phyloP scores from a whole-genome alignment of 1,140 invertebrate species.

The Planococcus citri region DNA sequence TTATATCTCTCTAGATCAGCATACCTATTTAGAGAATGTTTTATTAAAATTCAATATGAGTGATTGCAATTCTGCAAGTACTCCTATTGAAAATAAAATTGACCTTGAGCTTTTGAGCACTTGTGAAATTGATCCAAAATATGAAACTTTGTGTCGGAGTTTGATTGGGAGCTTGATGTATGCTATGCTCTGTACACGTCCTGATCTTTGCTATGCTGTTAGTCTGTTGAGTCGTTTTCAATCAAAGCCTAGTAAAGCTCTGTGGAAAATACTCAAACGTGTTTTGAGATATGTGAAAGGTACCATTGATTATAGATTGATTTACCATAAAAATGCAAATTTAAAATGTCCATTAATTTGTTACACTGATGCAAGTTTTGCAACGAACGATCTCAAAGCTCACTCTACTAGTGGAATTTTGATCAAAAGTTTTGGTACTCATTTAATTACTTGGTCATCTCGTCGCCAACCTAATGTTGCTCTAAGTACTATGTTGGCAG shows the following conservation, averaged over 20 bases:
- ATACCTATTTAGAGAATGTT: background rate
- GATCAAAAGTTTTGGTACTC: background rate
- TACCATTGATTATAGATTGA: constrained; percentile 25
- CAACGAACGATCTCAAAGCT: background rate
- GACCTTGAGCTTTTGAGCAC: background rate
- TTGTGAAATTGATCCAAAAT: no score
- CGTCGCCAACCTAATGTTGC: constrained; percentile 32
- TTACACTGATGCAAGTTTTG: constrained; percentile 26
- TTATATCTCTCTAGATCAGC: background rate
- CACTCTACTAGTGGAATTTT: constrained; percentile 20
- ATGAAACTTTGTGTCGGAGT: background rate
- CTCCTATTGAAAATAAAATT: background rate
- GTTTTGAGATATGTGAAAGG: constrained; percentile 30
- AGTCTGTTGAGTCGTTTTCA: constrained; percentile 30
- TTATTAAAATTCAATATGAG: background rate
- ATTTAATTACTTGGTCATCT: background rate
- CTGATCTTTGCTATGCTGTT: constrained; percentile 29
- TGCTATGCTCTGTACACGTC: constrained; percentile 28
- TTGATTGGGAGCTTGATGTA: constrained; percentile 31
- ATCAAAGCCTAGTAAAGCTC: constrained; percentile 26
- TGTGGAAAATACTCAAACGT: constrained; percentile 29
- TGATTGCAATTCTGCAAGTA: background rate
- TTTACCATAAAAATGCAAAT: constrained; percentile 25
- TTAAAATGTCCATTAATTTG: background rate
- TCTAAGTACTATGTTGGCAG: constrained; percentile 33